Percentiles rank a stretch among this genome's conserved stretches.
phyloP scores from a whole-genome alignment of 2,888 invertebrate genomes.

The Caenorhabditis sinica region DNA sequence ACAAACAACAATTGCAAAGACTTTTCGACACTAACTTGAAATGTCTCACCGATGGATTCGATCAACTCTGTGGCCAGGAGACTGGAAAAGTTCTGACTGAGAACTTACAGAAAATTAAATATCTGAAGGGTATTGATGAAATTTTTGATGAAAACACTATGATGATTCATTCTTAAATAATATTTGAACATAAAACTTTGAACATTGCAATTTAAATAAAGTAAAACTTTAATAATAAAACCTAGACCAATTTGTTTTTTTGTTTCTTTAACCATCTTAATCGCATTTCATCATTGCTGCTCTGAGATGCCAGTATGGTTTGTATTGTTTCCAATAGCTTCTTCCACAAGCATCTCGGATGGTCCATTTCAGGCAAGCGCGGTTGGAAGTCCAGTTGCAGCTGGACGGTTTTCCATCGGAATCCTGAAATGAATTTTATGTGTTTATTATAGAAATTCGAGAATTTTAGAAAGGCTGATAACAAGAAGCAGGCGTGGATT shows the following conservation, averaged over 20 bases:
- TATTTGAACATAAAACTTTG: conserved; percentile 17
- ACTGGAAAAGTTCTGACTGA: conserved; percentile 26
- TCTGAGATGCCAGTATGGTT: conserved; percentile 52
- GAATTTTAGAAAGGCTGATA: too few relatives aligned
- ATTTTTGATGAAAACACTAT: not conserved
- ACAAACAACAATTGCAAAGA: conserved; percentile 13
- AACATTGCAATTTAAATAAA: not conserved
- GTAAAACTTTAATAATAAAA: conserved; percentile 21
- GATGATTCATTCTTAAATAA: not conserved
- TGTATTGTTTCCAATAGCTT: conserved; percentile 63
- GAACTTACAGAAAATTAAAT: conserved; percentile 40
- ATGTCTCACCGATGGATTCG: conserved; percentile 41
- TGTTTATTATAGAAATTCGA: too few relatives aligned
- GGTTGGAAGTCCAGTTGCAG: conserved; percentile 25
- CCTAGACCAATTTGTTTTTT: conserved; percentile 6
- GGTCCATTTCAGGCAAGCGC: conserved; percentile 57
- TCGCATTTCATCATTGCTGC: conserved; percentile 29
- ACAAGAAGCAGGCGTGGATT: too few relatives aligned
- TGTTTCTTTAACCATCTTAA: not conserved
- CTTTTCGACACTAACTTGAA: conserved; percentile 30
- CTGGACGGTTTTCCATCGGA: not conserved
- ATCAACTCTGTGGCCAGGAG: conserved; percentile 33
- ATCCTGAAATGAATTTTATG: conserved; percentile 22
- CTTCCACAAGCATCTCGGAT: conserved; percentile 53
- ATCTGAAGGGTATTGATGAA: conserved; percentile 31